These are phyloP conservation scores for Ellobius talpinus DNA, from an alignment of 2,113 vertebrate species.

Conservation along the genomic window DNA sequence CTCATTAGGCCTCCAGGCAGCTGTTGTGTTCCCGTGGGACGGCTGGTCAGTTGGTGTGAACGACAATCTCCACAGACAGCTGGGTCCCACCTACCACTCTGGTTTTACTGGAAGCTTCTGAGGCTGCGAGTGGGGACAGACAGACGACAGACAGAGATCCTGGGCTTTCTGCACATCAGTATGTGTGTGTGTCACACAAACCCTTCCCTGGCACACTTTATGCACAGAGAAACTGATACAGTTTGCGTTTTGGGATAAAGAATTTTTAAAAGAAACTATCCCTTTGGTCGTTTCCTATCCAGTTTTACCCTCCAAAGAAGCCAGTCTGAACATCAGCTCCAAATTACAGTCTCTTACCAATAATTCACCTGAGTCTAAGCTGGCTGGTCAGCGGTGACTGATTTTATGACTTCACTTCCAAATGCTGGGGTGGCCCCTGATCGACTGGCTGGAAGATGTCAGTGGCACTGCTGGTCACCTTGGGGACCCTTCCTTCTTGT, in stretches of 20 bases:
- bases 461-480: neutral
- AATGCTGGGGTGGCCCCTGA: neutral
- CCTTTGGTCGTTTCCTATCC: neutral
- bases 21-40: neutral
- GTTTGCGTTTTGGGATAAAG: neutral
- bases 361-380: rapidly evolving
- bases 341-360: rapidly evolving
- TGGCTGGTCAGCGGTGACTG: neutral
- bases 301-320: neutral
- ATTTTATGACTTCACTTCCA: neutral
- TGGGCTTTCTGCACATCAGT: neutral
- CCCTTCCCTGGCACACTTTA: neutral
- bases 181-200: neutral
- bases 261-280: neutral
- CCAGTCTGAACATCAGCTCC: neutral
- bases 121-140: neutral
- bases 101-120: neutral
- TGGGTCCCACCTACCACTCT: neutral
- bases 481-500: neutral
- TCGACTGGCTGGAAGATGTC: neutral
- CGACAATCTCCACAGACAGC: neutral
- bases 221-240: neutral
- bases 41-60: neutral
- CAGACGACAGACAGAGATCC: rapidly evolving
- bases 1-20: neutral